Percentiles rank a stretch among this genome's conserved stretches.
Evolutionary conservation across 1,140 invertebrate species (phyloP).

Genomic region (Bursaphelenchus mucronatus): DNA sequence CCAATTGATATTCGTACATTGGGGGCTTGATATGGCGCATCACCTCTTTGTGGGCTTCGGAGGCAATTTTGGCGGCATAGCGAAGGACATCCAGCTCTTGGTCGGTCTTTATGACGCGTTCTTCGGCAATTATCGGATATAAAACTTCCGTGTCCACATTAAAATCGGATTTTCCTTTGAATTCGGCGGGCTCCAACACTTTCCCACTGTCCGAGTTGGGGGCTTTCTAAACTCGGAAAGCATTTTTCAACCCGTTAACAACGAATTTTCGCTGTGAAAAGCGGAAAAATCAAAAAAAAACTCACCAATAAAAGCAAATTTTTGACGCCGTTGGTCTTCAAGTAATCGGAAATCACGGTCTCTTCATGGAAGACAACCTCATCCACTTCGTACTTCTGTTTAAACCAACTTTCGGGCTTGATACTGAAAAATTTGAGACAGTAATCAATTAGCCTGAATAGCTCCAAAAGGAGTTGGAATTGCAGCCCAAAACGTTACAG

Average conservation of each 20-base stretch:
- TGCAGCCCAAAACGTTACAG: too few species aligned
- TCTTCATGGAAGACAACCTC: constrained; percentile 53
- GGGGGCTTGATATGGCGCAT: constrained; percentile 72
- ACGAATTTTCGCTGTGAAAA: too few species aligned
- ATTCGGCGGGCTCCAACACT: constrained; percentile 36
- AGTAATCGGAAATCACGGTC: constrained; percentile 28
- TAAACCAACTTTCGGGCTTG: constrained; percentile 52
- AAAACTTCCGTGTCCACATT: constrained; percentile 35
- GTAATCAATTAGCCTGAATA: too few species aligned
- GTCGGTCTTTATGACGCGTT: constrained; percentile 58
- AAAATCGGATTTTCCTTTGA: constrained; percentile 36
- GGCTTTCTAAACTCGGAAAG: constrained; percentile 27
- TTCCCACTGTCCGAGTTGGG: constrained; percentile 48
- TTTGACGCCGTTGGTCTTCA: constrained; percentile 34
- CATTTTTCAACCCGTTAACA: too few species aligned
- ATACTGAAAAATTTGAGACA: constrained; percentile 39
- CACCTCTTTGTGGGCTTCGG: constrained; percentile 82
- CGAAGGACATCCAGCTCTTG: constrained; percentile 71
- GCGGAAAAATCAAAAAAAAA: constrained; percentile 8
- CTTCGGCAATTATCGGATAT: constrained; percentile 55
- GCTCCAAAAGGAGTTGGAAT: too few species aligned
- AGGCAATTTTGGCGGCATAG: constrained; percentile 82
- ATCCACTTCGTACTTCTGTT: constrained; percentile 56
- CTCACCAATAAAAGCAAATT: constrained; percentile 43
- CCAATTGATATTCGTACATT: constrained; percentile 85